Conservation (phyloP, 2,888 invertebrate genomes). For the Apamea monoglypha region DNA sequence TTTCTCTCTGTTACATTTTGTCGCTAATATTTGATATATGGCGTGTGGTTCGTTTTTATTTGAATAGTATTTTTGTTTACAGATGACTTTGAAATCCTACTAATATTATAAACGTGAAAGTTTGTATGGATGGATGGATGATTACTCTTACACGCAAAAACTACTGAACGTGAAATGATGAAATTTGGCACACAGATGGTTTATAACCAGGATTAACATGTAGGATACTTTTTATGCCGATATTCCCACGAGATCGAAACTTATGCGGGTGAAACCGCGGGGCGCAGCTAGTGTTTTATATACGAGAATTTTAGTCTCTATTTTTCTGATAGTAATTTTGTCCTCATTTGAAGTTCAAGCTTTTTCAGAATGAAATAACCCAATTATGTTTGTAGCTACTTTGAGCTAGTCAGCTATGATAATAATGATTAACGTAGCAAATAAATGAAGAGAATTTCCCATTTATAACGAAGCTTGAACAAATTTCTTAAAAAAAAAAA, state of each 20-base stretch:
- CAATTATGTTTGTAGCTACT: neutral
- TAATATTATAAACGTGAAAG: no score
- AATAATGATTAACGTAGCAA: neutral
- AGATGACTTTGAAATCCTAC: constrained; percentile 3
- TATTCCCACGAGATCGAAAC: no score
- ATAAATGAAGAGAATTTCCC: neutral
- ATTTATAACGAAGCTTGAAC: neutral
- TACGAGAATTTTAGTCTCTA: no score
- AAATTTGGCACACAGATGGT: no score
- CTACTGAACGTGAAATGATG: no score
- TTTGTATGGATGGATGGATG: no score
- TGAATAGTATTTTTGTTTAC: constrained; percentile 8
- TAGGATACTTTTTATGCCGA: no score
- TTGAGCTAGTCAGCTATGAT: neutral
- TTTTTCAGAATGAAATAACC: neutral
- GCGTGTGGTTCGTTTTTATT: constrained; percentile 33
- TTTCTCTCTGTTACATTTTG: constrained; percentile 53
- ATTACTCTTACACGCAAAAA: no score
- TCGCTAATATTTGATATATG: constrained; percentile 58
- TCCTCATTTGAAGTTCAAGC: neutral
- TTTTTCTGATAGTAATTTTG: neutral
- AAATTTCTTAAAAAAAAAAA: neutral
- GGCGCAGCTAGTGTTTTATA: no score
- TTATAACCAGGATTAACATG: no score
- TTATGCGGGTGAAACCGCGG: no score